Evolutionary conservation across 1,140 invertebrate species (phyloP), one percentile per base, ranked within the genome.

Genomic region (Achatina immaculata): DNA sequence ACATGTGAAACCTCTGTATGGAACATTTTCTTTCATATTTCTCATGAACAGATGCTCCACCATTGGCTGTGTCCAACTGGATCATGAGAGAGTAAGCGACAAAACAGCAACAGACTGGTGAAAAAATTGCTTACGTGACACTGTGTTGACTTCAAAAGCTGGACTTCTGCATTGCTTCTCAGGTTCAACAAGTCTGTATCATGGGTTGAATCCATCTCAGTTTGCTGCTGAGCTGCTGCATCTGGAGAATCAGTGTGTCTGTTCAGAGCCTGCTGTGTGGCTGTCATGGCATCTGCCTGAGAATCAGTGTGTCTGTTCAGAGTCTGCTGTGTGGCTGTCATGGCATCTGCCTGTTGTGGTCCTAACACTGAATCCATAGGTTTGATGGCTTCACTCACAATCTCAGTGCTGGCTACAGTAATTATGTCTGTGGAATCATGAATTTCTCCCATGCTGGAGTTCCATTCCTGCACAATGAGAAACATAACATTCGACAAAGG

Each of bases 81-180:
- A n/a, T n/a, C n/a, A n/a, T n/a, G n/a, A n/a, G n/a, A n/a, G n/a
- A n/a, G n/a, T n/a, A n/a, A n/a, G n/a, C n/a, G n/a, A n/a, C n/a
- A n/a, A n/a, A n/a, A n/a, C n/a, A n/a, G n/a, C n/a, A n/a, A n/a
- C n/a, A n/a, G n/a, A n/a, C n/a, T n/a, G n/a, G n/a, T n/a, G 40
- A 73, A 43, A 51, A 51, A 21, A 43, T 48, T 2, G 72, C 83
- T 76, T 77, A 87, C 86, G 69, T 78, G 81, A 75, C 86, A 87
- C 55, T 85, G 84, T 31, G 83, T 85, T 40, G 78, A 74, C 6
- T 78, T 62, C 36, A 86, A 68, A 43, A 77, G 62, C 69, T 84
- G 77, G 19, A 72, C n/a, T 38, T 80, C 62, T 58, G 55, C 76
- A 40, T 28, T 24, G 48, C 40, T 38, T 48, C 43, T 43, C 1